Evolutionary conservation across 2,888 invertebrate genomes (phyloP).

Genomic region (Yponomeuta sedellus): DNA sequence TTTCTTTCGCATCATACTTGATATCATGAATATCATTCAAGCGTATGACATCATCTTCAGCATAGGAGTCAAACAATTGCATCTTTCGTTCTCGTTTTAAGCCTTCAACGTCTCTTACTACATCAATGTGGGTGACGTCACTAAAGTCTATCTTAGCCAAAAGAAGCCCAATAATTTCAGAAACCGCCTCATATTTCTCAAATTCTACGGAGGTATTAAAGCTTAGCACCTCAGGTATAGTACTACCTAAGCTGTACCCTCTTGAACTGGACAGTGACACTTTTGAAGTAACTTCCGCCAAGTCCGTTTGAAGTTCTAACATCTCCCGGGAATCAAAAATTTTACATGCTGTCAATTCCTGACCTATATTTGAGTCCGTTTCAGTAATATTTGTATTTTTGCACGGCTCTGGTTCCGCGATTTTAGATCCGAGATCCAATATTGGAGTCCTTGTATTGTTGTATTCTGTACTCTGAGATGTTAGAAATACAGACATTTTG

Average conservation of each 20-base stretch:
- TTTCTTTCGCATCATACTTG: background rate
- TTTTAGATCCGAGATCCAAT: no score
- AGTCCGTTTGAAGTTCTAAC: no score
- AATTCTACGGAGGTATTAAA: slow-evolving; percentile 63
- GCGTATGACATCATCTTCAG: background rate
- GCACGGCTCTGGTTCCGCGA: no score
- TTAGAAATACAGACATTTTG: no score
- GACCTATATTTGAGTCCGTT: no score
- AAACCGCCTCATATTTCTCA: slow-evolving; percentile 55
- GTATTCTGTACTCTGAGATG: no score
- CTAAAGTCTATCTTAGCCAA: background rate
- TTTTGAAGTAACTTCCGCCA: background rate
- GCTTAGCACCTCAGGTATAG: slow-evolving; percentile 38
- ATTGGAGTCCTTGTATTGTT: no score
- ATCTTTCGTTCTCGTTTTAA: slow-evolving; percentile 3
- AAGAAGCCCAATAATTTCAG: slow-evolving; percentile 40
- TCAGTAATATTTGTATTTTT: no score
- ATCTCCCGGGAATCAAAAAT: no score
- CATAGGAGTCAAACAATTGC: background rate
- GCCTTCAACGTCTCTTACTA: background rate
- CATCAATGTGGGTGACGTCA: background rate
- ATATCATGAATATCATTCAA: background rate
- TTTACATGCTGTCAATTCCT: no score
- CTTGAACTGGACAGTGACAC: background rate
- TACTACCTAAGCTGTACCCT: slow-evolving; percentile 39